Conservation (phyloP, 2,113 vertebrate species). For the Dendropsophus ebraccatus region DNA sequence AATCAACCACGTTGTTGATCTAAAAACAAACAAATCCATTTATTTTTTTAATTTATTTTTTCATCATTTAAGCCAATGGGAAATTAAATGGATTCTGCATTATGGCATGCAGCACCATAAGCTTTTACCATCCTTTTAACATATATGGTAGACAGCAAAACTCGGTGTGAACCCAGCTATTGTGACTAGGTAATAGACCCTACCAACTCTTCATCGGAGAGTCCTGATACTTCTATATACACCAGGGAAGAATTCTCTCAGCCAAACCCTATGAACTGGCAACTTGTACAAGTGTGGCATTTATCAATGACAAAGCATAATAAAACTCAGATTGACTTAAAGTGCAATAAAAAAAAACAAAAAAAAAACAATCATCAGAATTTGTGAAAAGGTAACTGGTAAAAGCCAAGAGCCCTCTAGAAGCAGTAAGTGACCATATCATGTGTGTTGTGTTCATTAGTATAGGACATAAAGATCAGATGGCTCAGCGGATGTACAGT, state of each 20-base stretch:
- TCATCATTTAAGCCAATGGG: too few species aligned
- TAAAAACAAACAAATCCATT: too few species aligned
- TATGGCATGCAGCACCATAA: too few species aligned
- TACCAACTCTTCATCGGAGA: not conserved
- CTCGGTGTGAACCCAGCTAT: too few species aligned
- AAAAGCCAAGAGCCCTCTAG: not conserved
- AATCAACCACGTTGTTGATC: too few species aligned
- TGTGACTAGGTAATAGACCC: too few species aligned
- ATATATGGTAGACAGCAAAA: too few species aligned
- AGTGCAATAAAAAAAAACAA: conserved; percentile 1
- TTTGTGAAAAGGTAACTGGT: not conserved
- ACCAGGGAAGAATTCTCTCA: not conserved
- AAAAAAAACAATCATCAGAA: not conserved
- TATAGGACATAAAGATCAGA: conserved; percentile 29
- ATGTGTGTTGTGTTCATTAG: conserved; percentile 34
- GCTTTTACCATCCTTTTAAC: too few species aligned
- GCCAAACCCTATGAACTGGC: not conserved
- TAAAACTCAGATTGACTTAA: not conserved
- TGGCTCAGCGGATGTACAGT: conserved; percentile 46
- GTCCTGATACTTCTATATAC: not conserved
- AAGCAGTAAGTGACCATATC: not conserved
- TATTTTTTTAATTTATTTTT: too few species aligned
- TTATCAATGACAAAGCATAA: not conserved
- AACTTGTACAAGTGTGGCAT: not conserved
- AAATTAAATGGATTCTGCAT: too few species aligned